Base-by-base conservation (phyloP, 2,888 invertebrate genomes). In the Diogma glabrata region DNA sequence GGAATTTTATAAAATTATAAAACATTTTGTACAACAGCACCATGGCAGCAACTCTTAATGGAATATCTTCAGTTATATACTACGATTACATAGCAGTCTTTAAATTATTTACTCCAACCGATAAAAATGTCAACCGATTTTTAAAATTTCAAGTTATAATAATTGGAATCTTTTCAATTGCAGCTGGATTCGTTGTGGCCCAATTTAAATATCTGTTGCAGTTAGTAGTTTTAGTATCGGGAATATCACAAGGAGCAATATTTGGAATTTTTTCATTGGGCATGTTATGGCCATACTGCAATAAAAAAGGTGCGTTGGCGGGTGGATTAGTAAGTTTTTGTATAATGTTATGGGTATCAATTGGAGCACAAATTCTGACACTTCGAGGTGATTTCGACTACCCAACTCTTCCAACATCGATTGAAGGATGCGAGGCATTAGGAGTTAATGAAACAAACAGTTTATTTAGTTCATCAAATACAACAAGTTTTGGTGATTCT, bases 381-480 rank as follows among this genome's bases (percentile, higher is more conserved):
- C n/a, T n/a, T n/a, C n/a, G n/a, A n/a, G n/a, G n/a, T n/a, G n/a
- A n/a, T n/a, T n/a, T n/a, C n/a, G n/a, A n/a, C n/a, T n/a, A n/a
- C n/a, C n/a, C n/a, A n/a, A n/a, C n/a, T n/a, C n/a, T n/a, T n/a
- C 47, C 49, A 45, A 53, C 45, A 2, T 33, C 40, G 16, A 33
- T 53, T 16, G 53, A 53, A 14, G 26, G 46, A 17, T 53, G 51
- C 40, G 50, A 20, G 9, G 22, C 22, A 12, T 19, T 3, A 9
- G 46, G 24, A 16, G 16, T 46, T 17, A 46, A 46, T 46, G 3
- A 12, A 7, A 46, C 46, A 9, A 23, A 3, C 14, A 9, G 8
- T 16, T 12, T 3, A 23, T 9, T 23, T 23, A 9, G 4, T 6
- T 6, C n/a, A 16, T 12, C 26, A 17, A n/a, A 8, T 4, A 8